These are phyloP conservation scores for Gymnobelideus leadbeateri DNA, from an alignment of 2,113 vertebrate genomes.

Conservation along the genomic window DNA sequence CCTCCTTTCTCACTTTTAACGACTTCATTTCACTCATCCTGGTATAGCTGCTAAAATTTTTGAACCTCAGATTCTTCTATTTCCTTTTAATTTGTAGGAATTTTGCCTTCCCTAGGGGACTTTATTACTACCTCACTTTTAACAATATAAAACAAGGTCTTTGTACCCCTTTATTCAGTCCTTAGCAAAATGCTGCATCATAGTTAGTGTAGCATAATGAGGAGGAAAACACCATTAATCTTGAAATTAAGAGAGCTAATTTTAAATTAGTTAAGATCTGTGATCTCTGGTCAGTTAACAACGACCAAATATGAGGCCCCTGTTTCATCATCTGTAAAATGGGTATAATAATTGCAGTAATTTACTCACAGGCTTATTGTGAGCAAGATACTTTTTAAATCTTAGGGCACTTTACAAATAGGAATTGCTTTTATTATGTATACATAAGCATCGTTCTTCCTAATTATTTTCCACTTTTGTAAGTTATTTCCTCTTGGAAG, in stretches of 20 bases:
- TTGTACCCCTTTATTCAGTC: neutral
- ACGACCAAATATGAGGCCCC: neutral
- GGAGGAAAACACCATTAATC: neutral
- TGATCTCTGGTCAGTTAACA: neutral
- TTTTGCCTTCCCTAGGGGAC: neutral
- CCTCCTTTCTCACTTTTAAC: neutral
- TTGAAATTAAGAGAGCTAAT: neutral
- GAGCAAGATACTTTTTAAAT: neutral
- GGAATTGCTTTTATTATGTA: neutral
- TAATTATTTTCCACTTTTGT: neutral
- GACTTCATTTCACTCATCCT: neutral
- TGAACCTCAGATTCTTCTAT: neutral
- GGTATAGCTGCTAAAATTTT: neutral
- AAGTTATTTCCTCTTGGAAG: neutral
- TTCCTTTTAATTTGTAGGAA: neutral
- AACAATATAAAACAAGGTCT: neutral
- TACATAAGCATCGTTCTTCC: neutral
- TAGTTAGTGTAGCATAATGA: neutral
- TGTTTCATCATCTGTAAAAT: neutral
- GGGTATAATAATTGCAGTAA: neutral
- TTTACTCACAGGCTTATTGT: neutral
- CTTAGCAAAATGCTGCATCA: neutral
- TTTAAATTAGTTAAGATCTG: neutral
- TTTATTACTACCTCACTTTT: neutral
- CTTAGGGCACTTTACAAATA: neutral